Percentiles rank a stretch among this genome's conserved stretches.
Conservation (phyloP, 92 coral and sea anemone genomes). For the Bergia puertoricense region DNA sequence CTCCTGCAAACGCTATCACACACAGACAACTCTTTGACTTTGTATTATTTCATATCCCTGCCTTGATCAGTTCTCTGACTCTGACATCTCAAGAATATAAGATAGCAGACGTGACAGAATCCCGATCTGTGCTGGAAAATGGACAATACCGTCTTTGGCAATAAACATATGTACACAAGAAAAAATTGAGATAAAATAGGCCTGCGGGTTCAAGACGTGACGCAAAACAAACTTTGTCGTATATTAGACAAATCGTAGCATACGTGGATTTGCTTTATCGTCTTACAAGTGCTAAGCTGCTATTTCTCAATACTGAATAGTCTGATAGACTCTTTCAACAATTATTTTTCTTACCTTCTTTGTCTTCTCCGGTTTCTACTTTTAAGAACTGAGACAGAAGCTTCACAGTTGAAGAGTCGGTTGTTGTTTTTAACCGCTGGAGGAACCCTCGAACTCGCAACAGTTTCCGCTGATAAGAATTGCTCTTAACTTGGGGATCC, state of each 20-base stretch:
- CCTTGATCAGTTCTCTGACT: neutral
- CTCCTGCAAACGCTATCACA: neutral
- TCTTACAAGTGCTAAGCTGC: neutral
- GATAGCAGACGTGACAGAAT: neutral
- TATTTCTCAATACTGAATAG: neutral
- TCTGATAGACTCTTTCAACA: no score
- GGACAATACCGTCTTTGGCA: neutral
- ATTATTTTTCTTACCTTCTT: conserved; percentile 49
- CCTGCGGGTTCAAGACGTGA: neutral
- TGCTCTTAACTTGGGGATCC: neutral
- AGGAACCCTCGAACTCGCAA: conserved; percentile 79
- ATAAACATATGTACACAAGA: neutral
- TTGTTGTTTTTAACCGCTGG: conserved; percentile 74
- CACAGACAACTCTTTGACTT: no score
- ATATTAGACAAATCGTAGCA: neutral
- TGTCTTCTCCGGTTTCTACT: conserved; percentile 54
- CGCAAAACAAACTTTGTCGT: neutral
- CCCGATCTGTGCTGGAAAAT: neutral
- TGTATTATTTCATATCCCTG: neutral
- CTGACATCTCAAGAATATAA: no score
- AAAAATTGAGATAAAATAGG: no score
- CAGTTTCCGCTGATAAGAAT: conserved; percentile 72
- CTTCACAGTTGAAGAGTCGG: conserved; percentile 86
- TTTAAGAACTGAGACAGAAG: conserved; percentile 73
- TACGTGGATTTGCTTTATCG: neutral